These are phyloP conservation scores for Fulmarus glacialis DNA, from an alignment of 2,113 vertebrate species.

Conservation along the genomic window DNA sequence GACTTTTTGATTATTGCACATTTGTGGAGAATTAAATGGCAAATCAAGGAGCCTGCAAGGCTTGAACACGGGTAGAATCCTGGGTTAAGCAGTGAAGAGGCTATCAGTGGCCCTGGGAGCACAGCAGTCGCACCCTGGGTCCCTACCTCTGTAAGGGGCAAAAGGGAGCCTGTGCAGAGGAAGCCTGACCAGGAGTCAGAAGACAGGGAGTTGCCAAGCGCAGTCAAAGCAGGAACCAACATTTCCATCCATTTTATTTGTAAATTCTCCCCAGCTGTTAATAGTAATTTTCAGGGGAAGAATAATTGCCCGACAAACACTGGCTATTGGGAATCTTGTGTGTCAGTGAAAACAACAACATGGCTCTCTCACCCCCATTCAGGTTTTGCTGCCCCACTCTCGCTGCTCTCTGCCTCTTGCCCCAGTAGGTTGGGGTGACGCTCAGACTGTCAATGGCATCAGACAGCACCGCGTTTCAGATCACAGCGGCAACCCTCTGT, in stretches of 20 bases:
- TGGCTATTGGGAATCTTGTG: neutral
- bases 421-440: no score
- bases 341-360: neutral
- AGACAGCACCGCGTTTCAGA: neutral
- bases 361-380: neutral
- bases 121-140: neutral
- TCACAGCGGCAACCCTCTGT: neutral
- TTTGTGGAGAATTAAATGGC: neutral
- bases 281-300: neutral
- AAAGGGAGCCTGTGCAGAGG: neutral
- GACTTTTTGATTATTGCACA: neutral
- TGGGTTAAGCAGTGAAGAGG: neutral
- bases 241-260: neutral
- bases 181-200: neutral
- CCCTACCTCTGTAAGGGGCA: neutral
- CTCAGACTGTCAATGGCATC: neutral
- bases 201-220: neutral
- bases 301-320: rapidly evolving
- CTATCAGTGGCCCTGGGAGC: neutral
- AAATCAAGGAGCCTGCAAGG: neutral
- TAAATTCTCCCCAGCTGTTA: neutral
- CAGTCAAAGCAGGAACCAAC: neutral
- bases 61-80: neutral
- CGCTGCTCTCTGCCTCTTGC: neutral
- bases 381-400: neutral